Conservation (phyloP, 2,113 vertebrate genomes). For the Pseudorhombus dupliciocellatus region DNA sequence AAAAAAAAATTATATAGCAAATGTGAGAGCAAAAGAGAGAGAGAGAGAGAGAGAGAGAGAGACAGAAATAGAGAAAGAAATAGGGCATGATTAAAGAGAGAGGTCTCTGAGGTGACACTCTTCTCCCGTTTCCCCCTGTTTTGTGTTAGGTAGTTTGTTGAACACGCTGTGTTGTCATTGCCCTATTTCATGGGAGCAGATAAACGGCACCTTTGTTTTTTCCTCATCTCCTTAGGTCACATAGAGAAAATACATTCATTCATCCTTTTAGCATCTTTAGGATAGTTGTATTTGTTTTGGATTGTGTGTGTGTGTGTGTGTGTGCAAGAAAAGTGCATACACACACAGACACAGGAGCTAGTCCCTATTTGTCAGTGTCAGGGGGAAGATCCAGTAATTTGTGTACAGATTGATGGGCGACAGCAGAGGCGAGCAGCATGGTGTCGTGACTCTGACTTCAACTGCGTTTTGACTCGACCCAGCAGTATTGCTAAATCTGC, state of each 20-base stretch:
- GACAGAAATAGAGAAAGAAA: conserved; percentile 39
- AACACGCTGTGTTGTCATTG: conserved; percentile 44
- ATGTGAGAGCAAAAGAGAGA: conserved; percentile 1
- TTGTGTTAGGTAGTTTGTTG: conserved; percentile 47
- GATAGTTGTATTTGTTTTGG: conserved; percentile 30
- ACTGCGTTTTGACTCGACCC: conserved; percentile 73
- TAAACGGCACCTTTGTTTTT: conserved; percentile 40
- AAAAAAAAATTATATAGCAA: conserved; percentile 3
- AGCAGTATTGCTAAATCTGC: conserved; percentile 78
- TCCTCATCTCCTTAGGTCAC: conserved; percentile 21
- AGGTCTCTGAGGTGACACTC: conserved; percentile 40
- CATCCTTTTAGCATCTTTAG: conserved; percentile 13
- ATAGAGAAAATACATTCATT: conserved; percentile 35
- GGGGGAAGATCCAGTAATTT: conserved; percentile 46
- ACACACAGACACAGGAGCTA: not conserved
- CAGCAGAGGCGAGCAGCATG: conserved; percentile 30
- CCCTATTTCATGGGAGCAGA: conserved; percentile 41
- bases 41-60: conserved; percentile 17
- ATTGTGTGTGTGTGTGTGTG: conserved; percentile 11
- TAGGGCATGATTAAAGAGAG: conserved; percentile 52
- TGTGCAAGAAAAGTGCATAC: conserved; percentile 3
- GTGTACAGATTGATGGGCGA: conserved; percentile 63
- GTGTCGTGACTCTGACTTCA: conserved; percentile 65
- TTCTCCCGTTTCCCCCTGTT: conserved; percentile 26
- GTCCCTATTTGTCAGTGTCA: conserved; percentile 37